Conservation (phyloP, 1,140 invertebrate genomes). For the Scaptomyza hsui region DNA sequence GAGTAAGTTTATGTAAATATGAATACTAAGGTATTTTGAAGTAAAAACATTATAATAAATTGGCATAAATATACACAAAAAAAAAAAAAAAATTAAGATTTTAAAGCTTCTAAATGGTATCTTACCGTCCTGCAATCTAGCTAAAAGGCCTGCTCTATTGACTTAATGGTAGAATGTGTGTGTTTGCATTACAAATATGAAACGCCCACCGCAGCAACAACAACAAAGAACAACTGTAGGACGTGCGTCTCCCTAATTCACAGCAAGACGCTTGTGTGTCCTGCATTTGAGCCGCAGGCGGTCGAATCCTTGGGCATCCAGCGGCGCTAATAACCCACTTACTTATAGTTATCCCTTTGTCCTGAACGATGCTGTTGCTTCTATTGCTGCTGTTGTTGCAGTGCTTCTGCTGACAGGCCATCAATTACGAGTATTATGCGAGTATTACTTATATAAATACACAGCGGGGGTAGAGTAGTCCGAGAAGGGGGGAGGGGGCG, state of each 20-base stretch:
- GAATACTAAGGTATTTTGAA: no score
- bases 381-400: constrained; percentile 24
- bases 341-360: constrained; percentile 81
- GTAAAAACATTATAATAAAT: no score
- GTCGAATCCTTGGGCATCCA: constrained; percentile 56
- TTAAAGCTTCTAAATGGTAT: constrained; percentile 6
- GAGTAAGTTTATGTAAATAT: no score
- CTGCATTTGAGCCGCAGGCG: constrained; percentile 32
- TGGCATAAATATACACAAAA: no score
- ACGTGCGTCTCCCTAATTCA: constrained; percentile 71
- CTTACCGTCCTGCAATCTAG: neutral
- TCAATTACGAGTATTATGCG: constrained; percentile 61
- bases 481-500: neutral
- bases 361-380: constrained; percentile 20
- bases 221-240: constrained; percentile 26
- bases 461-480: constrained; percentile 4
- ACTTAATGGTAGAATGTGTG: constrained; percentile 32
- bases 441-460: constrained; percentile 42
- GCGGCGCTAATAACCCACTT: constrained; percentile 80
- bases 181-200: constrained; percentile 77
- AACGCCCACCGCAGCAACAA: constrained; percentile 65
- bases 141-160: neutral
- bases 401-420: constrained; percentile 46
- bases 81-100: no score
- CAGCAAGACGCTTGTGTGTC: constrained; percentile 49